Percentiles rank a stretch among this genome's conserved stretches.
phyloP scores from a whole-genome alignment of 2,797 vertebrate genomes.

The Cygnus olor region DNA sequence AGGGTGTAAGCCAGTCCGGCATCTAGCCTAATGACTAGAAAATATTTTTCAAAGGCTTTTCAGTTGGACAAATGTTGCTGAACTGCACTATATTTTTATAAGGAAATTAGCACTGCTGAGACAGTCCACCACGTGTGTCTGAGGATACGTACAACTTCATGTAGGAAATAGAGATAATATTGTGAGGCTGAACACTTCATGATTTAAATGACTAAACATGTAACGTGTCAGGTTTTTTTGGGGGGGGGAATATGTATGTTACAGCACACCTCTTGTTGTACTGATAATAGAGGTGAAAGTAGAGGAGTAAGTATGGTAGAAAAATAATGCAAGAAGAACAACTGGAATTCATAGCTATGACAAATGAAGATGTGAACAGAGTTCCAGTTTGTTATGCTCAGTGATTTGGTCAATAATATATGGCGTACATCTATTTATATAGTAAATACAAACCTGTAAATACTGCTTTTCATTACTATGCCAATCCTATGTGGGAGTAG shows the following conservation, averaged over 20 bases:
- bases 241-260: neutral
- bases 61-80: neutral
- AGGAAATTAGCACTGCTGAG: neutral
- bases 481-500: conserved; percentile 22
- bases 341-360: neutral
- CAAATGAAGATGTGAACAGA: neutral
- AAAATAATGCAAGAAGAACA: neutral
- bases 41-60: neutral
- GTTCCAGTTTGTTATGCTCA: neutral
- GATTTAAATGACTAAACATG: neutral
- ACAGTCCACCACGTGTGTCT: neutral
- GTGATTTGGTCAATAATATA: neutral
- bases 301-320: neutral
- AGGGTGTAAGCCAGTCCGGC: neutral
- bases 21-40: neutral
- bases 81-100: neutral
- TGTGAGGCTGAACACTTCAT: neutral
- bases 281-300: neutral
- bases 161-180: neutral
- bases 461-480: neutral
- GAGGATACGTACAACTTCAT: neutral
- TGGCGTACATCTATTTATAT: neutral
- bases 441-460: conserved; percentile 28
- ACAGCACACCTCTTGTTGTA: neutral
- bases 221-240: neutral